These are phyloP conservation scores for Hesperophylax magnus DNA, from an alignment of 1,140 invertebrate genomes.

Conservation along the genomic window DNA sequence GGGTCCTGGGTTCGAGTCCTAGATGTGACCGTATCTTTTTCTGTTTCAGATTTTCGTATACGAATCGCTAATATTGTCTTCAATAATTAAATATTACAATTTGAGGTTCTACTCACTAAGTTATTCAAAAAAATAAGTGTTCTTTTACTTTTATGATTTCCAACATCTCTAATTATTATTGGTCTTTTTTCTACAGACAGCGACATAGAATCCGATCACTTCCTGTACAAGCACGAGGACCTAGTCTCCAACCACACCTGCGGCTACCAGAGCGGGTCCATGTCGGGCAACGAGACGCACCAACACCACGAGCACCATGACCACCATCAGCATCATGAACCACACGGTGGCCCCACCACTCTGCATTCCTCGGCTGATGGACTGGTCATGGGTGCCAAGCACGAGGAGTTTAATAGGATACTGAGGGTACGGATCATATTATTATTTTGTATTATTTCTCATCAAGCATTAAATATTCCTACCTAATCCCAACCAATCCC, in stretches of 20 bases:
- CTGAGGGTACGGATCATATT: constrained; percentile 62
- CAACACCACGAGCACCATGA: constrained; percentile 9
- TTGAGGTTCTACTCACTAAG: too few relatives aligned
- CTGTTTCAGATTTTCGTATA: too few relatives aligned
- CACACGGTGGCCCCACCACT: neutral
- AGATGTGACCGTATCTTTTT: too few relatives aligned
- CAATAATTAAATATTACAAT: too few relatives aligned
- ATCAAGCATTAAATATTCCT: too few relatives aligned
- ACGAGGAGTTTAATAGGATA: constrained; percentile 69
- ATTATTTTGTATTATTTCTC: too few relatives aligned
- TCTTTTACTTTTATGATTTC: too few relatives aligned
- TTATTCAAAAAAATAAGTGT: too few relatives aligned
- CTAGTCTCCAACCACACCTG: constrained; percentile 78
- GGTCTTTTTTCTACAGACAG: constrained; percentile 63
- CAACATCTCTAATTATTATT: constrained; percentile 34
- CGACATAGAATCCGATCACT: constrained; percentile 71
- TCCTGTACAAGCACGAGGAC: constrained; percentile 80
- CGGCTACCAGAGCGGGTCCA: constrained; percentile 70
- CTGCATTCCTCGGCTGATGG: constrained; percentile 18
- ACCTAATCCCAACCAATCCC: too few relatives aligned
- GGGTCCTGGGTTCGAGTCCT: too few relatives aligned
- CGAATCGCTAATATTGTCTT: too few relatives aligned
- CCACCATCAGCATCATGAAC: neutral
- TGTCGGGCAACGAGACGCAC: neutral
- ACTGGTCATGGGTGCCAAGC: constrained; percentile 49